phyloP scores from a whole-genome alignment of 2,113 vertebrate species.

The Solea senegalensis region DNA sequence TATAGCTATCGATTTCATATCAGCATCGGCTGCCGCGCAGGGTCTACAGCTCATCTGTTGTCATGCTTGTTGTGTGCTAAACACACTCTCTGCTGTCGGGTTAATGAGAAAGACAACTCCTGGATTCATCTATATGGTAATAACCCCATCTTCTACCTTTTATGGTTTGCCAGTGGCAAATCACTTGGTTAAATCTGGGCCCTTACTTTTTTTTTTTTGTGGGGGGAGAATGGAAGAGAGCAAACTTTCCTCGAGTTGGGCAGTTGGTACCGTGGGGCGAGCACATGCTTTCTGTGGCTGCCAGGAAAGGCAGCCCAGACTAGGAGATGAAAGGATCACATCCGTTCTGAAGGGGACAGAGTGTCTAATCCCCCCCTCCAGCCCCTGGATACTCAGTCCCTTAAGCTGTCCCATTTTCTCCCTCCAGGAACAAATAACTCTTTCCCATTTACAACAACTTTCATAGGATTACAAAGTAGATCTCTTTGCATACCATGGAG shows the following conservation, averaged over 20 bases:
- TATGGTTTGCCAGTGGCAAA: slow-evolving; percentile 63
- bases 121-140: slow-evolving; percentile 85
- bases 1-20: slow-evolving; percentile 80
- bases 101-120: slow-evolving; percentile 79
- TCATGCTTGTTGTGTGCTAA: slow-evolving; percentile 56
- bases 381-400: slow-evolving; percentile 77
- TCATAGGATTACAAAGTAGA: slow-evolving; percentile 82
- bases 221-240: slow-evolving; percentile 49
- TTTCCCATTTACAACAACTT: slow-evolving; percentile 78
- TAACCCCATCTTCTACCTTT: slow-evolving; percentile 71
- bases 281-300: slow-evolving; percentile 75
- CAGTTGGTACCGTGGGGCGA: slow-evolving; percentile 66
- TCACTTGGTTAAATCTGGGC: slow-evolving; percentile 73
- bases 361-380: slow-evolving; percentile 77
- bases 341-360: slow-evolving; percentile 76
- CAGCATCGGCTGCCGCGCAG: slow-evolving; percentile 63
- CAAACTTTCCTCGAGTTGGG: slow-evolving; percentile 68
- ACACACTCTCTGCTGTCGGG: slow-evolving; percentile 61
- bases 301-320: slow-evolving; percentile 76
- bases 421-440: slow-evolving; percentile 81
- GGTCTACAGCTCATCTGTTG: slow-evolving; percentile 31
- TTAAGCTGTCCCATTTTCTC: slow-evolving; percentile 77
- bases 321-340: slow-evolving; percentile 80
- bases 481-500: slow-evolving; percentile 65
- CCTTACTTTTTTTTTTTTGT: slow-evolving; percentile 35